Evolutionary conservation across 2,888 invertebrate species (phyloP), one percentile per base, ranked within the genome.

Genomic region (Pristionchus maxplancki): DNA sequence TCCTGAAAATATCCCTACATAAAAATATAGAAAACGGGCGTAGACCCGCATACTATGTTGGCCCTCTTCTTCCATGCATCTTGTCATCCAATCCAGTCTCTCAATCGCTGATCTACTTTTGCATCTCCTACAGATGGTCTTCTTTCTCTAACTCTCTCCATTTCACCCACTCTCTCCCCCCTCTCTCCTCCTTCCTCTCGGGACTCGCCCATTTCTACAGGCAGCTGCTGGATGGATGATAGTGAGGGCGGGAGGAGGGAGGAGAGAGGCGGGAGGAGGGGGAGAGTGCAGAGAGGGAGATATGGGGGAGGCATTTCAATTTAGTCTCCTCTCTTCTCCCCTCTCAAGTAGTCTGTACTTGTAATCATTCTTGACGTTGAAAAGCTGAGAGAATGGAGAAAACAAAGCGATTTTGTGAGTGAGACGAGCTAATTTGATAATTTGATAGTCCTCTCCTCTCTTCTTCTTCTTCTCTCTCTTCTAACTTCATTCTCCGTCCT

Each of bases 371-470:
- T 74, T 74, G 24, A 71, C 62, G 71, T 37, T 37, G 71, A 74
- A 40, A 67, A 40, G 74, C 37, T 74, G 74, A 74, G 24, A 31
- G 58, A 67, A 67, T 67, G 64, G 31, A 31, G 64, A 67, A 67
- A 67, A 74, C 74, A 74, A 74, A 74, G 74, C 74, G 74, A 74
- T 40, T 40, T 74, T 74, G 58, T 58, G 40, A 74, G 74, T 40
- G 74, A 74, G 74, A 74, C 74, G 74, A 40, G 74, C 40, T 74
- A 74, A 74, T 74, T 74, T 74, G 74, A 74, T 74, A 74, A 74
- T 74, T 40, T 67, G 64, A 67, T 67, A 67, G 74, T 74, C 74
- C 40, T 31, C 74, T 40, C 40, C 74, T 74, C 20, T 40, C 40
- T 74, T 24, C 24, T 24, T 20, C 40, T 24, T 24, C 40, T 40